Evolutionary conservation across 2,888 invertebrate species (phyloP).

Genomic region (Chrysolina haemoptera): DNA sequence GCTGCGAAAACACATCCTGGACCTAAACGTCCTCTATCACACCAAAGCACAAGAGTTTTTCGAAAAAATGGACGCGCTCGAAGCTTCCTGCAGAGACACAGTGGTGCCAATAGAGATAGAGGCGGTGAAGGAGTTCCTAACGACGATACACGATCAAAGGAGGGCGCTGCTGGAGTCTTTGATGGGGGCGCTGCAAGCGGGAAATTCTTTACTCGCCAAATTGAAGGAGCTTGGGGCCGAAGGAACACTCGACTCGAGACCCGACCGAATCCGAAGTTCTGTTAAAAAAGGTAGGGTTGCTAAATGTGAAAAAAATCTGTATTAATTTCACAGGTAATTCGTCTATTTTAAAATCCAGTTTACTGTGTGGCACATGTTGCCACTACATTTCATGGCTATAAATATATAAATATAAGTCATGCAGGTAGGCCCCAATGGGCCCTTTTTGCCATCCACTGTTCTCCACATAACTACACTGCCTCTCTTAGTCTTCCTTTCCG

Average conservation of each 20-base stretch:
- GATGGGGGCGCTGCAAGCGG: slow-evolving; percentile 86
- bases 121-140: slow-evolving; percentile 79
- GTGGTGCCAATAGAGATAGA: slow-evolving; percentile 81
- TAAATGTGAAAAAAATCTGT: not conserved
- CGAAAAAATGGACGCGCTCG: slow-evolving; percentile 78
- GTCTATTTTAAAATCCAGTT: no score
- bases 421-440: no score
- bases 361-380: no score
- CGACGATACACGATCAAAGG: slow-evolving; percentile 80
- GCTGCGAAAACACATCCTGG: slow-evolving; percentile 81
- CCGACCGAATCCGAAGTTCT: slow-evolving; percentile 72
- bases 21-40: slow-evolving; percentile 85
- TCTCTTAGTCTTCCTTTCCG: no score
- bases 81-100: slow-evolving; percentile 79
- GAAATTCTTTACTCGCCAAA: slow-evolving; percentile 81
- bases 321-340: no score
- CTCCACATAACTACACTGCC: no score
- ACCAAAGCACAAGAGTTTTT: slow-evolving; percentile 80
- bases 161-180: slow-evolving; percentile 83
- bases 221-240: slow-evolving; percentile 82
- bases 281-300: slow-evolving; percentile 69
- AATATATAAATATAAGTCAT: no score
- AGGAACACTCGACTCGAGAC: slow-evolving; percentile 83
- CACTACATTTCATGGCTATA: no score
- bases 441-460: no score